Conservation (phyloP, 1,140 invertebrate genomes). For the Scaptodrosophila lebanonensis region DNA sequence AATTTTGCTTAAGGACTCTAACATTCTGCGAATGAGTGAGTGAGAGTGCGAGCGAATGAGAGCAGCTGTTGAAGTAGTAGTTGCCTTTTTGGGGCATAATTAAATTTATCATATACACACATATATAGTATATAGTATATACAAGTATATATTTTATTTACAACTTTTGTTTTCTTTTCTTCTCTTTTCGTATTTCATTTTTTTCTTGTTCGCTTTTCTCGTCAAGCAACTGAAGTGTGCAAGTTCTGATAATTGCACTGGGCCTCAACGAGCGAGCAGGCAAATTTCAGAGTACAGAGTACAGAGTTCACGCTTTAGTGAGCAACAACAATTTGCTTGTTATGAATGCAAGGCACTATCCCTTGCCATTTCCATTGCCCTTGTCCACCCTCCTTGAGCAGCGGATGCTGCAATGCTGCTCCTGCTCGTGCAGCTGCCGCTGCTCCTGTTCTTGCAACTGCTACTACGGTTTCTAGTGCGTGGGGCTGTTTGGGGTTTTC, state of each 20-base stretch:
- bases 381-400: background rate
- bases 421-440: constrained; percentile 45
- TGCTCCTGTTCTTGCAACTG: constrained; percentile 52
- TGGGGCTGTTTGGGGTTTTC: background rate
- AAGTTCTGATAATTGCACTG: constrained; percentile 45
- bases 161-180: constrained; percentile 34
- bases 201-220: constrained; percentile 30
- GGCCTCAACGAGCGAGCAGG: too few relatives aligned
- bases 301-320: constrained; percentile 66
- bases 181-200: background rate
- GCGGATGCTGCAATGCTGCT: constrained; percentile 18
- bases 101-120: too few relatives aligned
- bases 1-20: too few relatives aligned
- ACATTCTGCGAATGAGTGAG: too few relatives aligned
- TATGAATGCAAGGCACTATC: constrained; percentile 52
- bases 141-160: constrained; percentile 60
- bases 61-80: too few relatives aligned
- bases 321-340: constrained; percentile 66
- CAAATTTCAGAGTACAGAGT: constrained; percentile 43
- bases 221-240: constrained; percentile 25
- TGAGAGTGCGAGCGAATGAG: too few relatives aligned
- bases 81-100: constrained; percentile 43
- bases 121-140: too few relatives aligned
- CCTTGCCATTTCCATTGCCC: constrained; percentile 5
- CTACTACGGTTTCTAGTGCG: background rate